Evolutionary conservation across 2,797 vertebrate species (phyloP).

Genomic region (Silurus aristotelis): DNA sequence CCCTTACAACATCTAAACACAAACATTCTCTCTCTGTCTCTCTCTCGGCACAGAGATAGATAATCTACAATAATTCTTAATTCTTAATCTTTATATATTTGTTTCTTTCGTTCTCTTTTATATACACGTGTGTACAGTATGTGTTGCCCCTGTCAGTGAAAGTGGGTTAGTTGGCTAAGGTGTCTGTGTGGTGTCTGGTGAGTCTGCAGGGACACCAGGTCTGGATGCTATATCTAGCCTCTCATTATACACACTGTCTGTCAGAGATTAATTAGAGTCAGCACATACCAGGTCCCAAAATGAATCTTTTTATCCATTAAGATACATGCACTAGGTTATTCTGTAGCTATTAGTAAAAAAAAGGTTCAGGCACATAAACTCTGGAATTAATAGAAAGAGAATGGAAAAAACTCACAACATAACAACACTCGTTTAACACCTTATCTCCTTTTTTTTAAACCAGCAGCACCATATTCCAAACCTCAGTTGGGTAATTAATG

Average conservation of each 20-base stretch:
- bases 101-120: not conserved
- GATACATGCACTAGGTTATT: constrained; percentile 16
- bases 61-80: no score
- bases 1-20: no score
- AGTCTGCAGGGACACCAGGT: constrained; percentile 68
- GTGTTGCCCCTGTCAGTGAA: constrained; percentile 27
- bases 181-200: constrained; percentile 61
- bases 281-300: constrained; percentile 61
- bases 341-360: constrained; percentile 43
- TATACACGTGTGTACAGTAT: constrained; percentile 10
- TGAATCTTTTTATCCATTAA: constrained; percentile 74
- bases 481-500: constrained; percentile 48
- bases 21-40: no score
- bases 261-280: constrained; percentile 71
- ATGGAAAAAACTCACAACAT: not conserved
- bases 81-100: not conserved
- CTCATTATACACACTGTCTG: constrained; percentile 69
- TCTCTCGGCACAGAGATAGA: no score
- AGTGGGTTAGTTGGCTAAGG: constrained; percentile 69
- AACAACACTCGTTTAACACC: constrained; percentile 19
- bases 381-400: not conserved
- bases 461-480: constrained; percentile 21
- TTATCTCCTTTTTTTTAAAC: constrained; percentile 15
- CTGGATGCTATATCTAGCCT: constrained; percentile 66
- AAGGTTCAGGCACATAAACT: constrained; percentile 13